A percentile compares a stretch with the other conserved stretches of the same genome.
These are phyloP conservation scores for Microtus oregoni DNA, from an alignment of 2,113 vertebrate species.

Conservation along the genomic window DNA sequence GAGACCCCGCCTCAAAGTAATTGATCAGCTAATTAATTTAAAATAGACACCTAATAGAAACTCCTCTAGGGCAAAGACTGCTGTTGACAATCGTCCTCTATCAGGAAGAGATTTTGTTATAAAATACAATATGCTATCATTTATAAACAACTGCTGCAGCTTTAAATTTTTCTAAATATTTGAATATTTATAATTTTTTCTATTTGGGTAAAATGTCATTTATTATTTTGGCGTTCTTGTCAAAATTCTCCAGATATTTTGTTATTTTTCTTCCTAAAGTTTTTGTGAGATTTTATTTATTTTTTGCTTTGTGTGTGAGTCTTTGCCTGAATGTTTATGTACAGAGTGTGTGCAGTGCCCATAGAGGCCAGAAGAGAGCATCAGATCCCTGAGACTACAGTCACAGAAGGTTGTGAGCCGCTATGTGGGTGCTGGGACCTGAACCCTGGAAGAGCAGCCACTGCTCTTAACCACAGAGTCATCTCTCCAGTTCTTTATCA, in stretches of 20 bases:
- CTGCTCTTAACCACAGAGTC: not conserved
- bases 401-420: not conserved
- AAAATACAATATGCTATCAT: not conserved
- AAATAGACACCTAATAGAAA: not conserved
- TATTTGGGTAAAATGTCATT: not conserved
- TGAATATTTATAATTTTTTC: not conserved
- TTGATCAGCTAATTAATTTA: not conserved
- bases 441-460: not conserved
- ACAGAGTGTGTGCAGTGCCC: not conserved
- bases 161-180: not conserved
- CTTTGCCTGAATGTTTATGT: not conserved
- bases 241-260: not conserved
- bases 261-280: not conserved
- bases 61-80: not conserved
- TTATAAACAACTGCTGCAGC: not conserved
- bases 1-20: not conserved
- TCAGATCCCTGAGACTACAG: not conserved
- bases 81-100: not conserved
- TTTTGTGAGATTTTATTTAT: not conserved
- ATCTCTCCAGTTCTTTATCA: not conserved
- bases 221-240: not conserved
- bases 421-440: not conserved
- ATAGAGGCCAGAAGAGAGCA: not conserved
- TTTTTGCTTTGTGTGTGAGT: not conserved
- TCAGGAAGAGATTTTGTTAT: not conserved